phyloP scores from a whole-genome alignment of 2,797 vertebrate species.

The Gastrophryne carolinensis region DNA sequence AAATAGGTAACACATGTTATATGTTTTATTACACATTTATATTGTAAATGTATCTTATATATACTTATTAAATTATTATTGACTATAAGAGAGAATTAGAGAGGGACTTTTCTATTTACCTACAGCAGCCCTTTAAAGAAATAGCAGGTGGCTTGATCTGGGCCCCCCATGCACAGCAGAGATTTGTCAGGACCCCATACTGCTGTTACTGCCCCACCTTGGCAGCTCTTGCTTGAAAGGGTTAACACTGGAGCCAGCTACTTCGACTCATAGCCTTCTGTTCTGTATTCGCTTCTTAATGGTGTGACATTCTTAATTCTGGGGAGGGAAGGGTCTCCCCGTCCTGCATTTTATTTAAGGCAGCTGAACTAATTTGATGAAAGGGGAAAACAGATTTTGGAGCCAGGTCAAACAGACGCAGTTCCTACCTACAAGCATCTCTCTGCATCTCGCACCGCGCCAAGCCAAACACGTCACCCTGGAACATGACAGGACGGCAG shows the following conservation, averaged over 20 bases:
- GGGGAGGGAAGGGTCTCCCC: not conserved
- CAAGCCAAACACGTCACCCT: slow-evolving; percentile 71
- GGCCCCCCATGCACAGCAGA: no score
- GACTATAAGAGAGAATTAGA: no score
- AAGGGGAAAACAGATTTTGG: slow-evolving; percentile 67
- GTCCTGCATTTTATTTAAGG: slow-evolving; percentile 45
- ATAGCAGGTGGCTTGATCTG: no score
- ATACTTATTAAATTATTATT: no score
- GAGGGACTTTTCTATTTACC: no score
- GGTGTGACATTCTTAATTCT: slow-evolving; percentile 27
- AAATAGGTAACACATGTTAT: no score
- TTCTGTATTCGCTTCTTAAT: not conserved
- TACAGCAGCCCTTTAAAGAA: no score
- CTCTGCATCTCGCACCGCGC: slow-evolving; percentile 57
- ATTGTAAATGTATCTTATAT: no score
- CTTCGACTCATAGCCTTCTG: not conserved
- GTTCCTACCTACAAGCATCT: slow-evolving; percentile 70
- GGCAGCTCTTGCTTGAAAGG: no score
- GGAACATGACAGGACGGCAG: slow-evolving; percentile 64
- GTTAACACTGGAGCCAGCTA: not conserved
- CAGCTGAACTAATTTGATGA: slow-evolving; percentile 72
- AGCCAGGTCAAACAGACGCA: slow-evolving; percentile 68
- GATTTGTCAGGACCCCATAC: no score
- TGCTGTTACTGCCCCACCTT: no score
- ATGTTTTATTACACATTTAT: no score